Base-by-base conservation (phyloP, 92 coral and sea anemone species). In the Chrysogorgia sp. region DNA sequence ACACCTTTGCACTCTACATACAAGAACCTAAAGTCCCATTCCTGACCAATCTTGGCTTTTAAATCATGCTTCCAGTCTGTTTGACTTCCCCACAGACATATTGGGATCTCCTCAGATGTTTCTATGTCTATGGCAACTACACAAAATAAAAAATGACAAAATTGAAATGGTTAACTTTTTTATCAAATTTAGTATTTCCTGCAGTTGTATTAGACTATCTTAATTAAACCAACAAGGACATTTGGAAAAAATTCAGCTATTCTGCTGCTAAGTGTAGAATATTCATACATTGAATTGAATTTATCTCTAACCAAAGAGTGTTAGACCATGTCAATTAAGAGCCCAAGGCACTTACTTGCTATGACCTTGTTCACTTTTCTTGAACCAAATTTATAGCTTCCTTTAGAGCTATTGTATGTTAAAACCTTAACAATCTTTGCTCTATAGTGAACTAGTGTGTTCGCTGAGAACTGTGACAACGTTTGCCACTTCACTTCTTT, bases 21-120 rank as follows among this genome's bases (percentile, higher is more conserved):
- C 20, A 93, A 87, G 76, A 71, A 93, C 70, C 72, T 75, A 41
- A 93, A 83, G 65, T 89, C 91, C 94, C 96, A 93, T 15, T 84
- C 91, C 19, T 83, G 78, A 23, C 94, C 92, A 22, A 82, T 71
- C 28, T 88, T 84, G 35, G 79, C 83, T 74, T 86, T 90, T 10
- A 93, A 79, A 31, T 82, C 88, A 24, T 76, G 71, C 22, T 81
- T 34, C 94, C 96, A 93, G 21, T 75, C 88, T 3, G 86, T 88
- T 52, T 93, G 96, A 57, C 88, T 74, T 28, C 98, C 98, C 96
- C 92, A 93, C 15, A 93, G 84, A 55, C 81, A 85, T 25, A 91
- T 85, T 28, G 78, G 72, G 22, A 91, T 60, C 63, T 80, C 77
- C n/a, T 78, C 66, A 1, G 92, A 90, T 14, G 84, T 83, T 64